Conservation (phyloP, 2,888 invertebrate species). For the Trypoxylon attenuatum region DNA sequence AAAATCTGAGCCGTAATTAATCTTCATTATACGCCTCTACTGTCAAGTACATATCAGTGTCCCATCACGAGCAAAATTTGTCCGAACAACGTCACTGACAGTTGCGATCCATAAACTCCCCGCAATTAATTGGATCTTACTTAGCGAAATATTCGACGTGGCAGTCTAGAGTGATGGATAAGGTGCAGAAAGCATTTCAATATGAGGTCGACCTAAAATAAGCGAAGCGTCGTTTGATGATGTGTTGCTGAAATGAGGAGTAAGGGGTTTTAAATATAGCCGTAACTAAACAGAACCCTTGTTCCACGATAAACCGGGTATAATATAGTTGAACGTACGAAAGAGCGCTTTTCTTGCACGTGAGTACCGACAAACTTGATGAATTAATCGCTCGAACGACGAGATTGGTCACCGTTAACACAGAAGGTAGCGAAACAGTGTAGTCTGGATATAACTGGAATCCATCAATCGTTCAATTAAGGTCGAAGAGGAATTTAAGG, state of each 20-base stretch:
- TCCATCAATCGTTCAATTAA: too few relatives aligned
- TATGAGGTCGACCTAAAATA: constrained; percentile 18
- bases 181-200: not conserved
- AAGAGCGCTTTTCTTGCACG: too few relatives aligned
- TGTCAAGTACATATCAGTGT: too few relatives aligned
- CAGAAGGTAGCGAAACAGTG: constrained; percentile 4
- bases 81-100: too few relatives aligned
- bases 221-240: constrained; percentile 14
- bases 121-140: too few relatives aligned
- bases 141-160: too few relatives aligned
- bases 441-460: constrained; percentile 4
- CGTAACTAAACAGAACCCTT: constrained; percentile 21
- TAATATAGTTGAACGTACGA: not conserved
- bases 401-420: not conserved
- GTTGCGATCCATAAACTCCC: too few relatives aligned
- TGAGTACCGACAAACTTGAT: not conserved
- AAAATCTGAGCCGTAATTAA: too few relatives aligned
- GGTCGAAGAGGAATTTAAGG: constrained; percentile 51
- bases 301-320: constrained; percentile 14
- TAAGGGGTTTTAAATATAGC: constrained; percentile 32
- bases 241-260: constrained; percentile 26
- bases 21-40: too few relatives aligned
- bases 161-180: too few relatives aligned
- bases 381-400: not conserved
- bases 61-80: too few relatives aligned